These are phyloP conservation scores for Lottia gigantea DNA, from an alignment of 2,888 invertebrate genomes.

Conservation along the genomic window DNA sequence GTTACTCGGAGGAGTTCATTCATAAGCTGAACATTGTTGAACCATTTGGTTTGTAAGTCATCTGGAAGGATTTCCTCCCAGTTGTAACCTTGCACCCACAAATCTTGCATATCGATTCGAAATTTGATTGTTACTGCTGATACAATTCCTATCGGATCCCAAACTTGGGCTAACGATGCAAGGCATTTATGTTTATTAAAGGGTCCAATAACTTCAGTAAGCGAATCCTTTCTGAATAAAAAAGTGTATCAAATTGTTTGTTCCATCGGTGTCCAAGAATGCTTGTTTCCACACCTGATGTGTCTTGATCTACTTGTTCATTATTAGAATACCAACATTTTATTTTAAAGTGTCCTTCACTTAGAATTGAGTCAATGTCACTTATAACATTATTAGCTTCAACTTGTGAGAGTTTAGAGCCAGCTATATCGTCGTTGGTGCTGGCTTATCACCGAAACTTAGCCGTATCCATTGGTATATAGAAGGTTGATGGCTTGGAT, in stretches of 20 bases:
- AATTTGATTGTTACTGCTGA: too few relatives aligned
- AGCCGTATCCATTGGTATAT: neutral
- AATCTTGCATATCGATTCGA: too few relatives aligned
- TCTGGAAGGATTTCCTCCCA: too few relatives aligned
- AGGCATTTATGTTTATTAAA: neutral
- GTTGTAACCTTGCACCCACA: too few relatives aligned
- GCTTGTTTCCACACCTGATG: neutral
- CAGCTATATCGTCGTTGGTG: neutral
- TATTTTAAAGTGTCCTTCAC: neutral
- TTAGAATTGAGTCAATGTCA: neutral
- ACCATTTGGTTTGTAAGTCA: too few relatives aligned
- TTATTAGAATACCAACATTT: neutral
- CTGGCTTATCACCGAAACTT: too few relatives aligned
- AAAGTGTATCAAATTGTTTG: neutral
- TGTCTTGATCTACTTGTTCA: neutral
- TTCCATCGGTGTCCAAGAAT: neutral
- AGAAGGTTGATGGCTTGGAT: neutral
- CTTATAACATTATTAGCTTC: neutral
- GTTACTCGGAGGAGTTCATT: conserved; percentile 1
- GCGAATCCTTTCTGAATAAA: neutral
- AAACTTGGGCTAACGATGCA: neutral
- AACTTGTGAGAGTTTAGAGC: neutral
- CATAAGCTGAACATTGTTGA: neutral
- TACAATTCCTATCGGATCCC: conserved; percentile 6
- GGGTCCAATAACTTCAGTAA: neutral